Base-by-base conservation (phyloP, 2,113 vertebrate species). In the Pseudolaguvia tuberculata region DNA sequence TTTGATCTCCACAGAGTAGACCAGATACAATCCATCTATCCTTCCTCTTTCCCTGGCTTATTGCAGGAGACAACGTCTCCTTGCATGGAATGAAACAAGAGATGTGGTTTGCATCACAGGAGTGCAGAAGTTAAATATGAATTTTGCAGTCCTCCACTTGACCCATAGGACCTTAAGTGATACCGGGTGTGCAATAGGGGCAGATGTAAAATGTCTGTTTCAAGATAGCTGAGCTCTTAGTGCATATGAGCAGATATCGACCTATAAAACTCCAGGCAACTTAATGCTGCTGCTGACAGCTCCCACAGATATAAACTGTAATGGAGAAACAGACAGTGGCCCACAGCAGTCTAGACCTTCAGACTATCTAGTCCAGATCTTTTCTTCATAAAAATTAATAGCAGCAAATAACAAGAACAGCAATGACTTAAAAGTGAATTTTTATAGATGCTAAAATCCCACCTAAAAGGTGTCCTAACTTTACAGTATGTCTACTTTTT, bases 201-300 rank as follows among this genome's bases (percentile, higher is more conserved):
- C 74, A 70, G 55, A 78, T 72, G 76, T 76, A 75, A 55, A 63
- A 70, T 27, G 68, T 66, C 71, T 52, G 61, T 47, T 58, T 78
- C 76, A 56, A 66, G 70, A 75, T 69, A 77, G 70, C 25, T 66
- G 70, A 70, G 72, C 76, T 81, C 72, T 78, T 70, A 72, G 51
- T 72, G 79, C 53, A 52, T 78, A 68, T 62, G 31, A 14, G 42
- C 67, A 67, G 7, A 65, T 27, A 81, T 67, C 58, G 17, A 53
- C 47, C 79, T 77, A 74, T 74, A 80, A 77, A 78, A 78, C 72
- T 75, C 76, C 51, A 42, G 61, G 50, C 68, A 72, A 62, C 72
- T 67, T 78, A 70, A 75, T 78, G 72, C 72, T 67, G 76, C 72
- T 78, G 76, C 79, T 81, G 79, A 78, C 79, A 78, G 79, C 66